Conservation (phyloP, 2,797 vertebrate genomes). For the Agapornis canus region DNA sequence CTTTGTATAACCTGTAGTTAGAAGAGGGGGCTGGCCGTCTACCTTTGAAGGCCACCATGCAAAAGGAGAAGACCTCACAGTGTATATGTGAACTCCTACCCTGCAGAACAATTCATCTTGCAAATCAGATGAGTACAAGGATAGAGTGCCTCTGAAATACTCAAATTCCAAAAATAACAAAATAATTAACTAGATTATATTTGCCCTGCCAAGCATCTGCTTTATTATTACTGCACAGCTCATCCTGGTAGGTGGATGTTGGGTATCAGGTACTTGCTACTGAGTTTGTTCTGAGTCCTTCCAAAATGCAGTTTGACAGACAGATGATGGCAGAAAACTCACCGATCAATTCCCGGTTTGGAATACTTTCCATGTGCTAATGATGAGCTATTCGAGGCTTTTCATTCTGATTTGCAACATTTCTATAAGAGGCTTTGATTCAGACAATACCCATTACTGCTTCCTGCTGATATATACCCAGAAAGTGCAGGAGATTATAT, state of each 20-base stretch:
- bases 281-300: background rate
- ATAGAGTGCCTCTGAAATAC: background rate
- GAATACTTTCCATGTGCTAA: background rate
- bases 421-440: conserved; percentile 20
- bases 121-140: background rate
- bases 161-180: background rate
- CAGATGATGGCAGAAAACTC: background rate
- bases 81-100: background rate
- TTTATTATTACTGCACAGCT: background rate
- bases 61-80: background rate
- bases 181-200: background rate
- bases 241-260: background rate
- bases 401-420: background rate
- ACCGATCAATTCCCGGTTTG: background rate
- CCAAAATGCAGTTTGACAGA: background rate
- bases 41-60: background rate
- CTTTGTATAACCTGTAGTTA: background rate
- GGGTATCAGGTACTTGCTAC: fast-evolving
- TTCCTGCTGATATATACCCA: conserved; percentile 26
- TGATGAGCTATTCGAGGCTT: background rate
- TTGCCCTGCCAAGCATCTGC: background rate
- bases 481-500: conserved; percentile 14
- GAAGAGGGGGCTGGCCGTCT: background rate
- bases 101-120: background rate
- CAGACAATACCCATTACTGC: conserved; percentile 30